phyloP scores from a whole-genome alignment of 2,113 vertebrate species.

The Chionodraco myersi region DNA sequence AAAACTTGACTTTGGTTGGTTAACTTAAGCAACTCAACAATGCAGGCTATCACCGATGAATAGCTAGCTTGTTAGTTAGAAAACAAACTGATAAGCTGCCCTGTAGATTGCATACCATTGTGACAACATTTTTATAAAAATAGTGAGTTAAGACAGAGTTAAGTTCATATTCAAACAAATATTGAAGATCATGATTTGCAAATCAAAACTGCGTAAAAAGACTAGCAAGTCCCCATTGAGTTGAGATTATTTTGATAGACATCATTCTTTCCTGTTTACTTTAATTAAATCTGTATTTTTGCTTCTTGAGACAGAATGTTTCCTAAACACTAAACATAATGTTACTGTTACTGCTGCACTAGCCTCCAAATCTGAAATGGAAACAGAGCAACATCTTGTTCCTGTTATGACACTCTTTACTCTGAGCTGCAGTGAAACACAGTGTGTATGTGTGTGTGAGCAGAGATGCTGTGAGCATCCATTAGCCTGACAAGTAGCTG shows the following conservation, averaged over 20 bases:
- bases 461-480: slow-evolving; percentile 22
- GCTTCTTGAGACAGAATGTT: neutral
- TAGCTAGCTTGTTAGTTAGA: no score
- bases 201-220: neutral
- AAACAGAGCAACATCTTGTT: slow-evolving; percentile 22
- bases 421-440: slow-evolving; percentile 7
- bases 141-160: no score
- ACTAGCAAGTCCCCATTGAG: neutral
- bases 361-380: neutral
- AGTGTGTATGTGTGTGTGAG: slow-evolving; percentile 14
- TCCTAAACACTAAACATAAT: neutral
- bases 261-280: neutral
- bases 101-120: no score
- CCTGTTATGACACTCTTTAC: neutral
- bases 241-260: neutral
- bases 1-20: no score
- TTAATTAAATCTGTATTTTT: neutral
- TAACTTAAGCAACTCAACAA: no score
- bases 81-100: no score
- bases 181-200: neutral
- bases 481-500: slow-evolving; percentile 47
- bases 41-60: no score
- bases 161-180: no score
- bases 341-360: neutral
- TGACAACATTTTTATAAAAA: no score